Base-by-base conservation (phyloP, 1,140 invertebrate species). In the Cyphomyrmex costatus region DNA sequence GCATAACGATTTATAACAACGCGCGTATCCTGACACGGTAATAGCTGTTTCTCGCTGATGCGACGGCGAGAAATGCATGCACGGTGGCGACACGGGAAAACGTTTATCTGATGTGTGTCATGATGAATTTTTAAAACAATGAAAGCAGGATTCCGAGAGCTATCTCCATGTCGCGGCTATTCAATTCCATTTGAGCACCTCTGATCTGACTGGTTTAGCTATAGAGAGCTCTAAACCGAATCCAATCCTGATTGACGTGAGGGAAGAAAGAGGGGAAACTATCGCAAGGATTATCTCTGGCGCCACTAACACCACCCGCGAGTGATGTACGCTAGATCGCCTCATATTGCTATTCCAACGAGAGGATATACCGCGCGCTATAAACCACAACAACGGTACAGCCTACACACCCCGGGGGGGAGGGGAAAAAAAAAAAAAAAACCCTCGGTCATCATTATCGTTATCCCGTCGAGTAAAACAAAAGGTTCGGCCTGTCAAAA, bases 211-310 rank as follows among this genome's bases (percentile, higher is more conserved):
- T 78, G 90, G 86, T 92, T 91, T 88, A 91, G 89, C 91, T 92
- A 93, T 92, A 92, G 93, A 93, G 92, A 92, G 88, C 90, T 93
- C 90, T 93, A 93, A 93, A 92, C 92, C 89, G 92, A 94, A 91
- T 92, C 91, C 93, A 94, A 95, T 95, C 94, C 93, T 95, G 94
- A 95, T 93, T 95, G 94, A 95, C 94, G 91, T 92, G 89, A 68
- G 68, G 73, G 88, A 91, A 92, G 93, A 91, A 91, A 91, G 89
- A 91, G 89, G 91, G 93, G 92, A 91, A 92, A 92, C 92, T 93
- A 93, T 92, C 90, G 88, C 87, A 70, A 84, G 94, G 94, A 94
- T 94, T 95, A 95, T 95, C 93, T 92, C 84, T 91, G 93, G 93
- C 93, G 92, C 94, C 94, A 94, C 92, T 92, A 93, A 94, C 91